Base-by-base conservation (phyloP, 2,113 vertebrate species). In the Pardalotus punctatus region DNA sequence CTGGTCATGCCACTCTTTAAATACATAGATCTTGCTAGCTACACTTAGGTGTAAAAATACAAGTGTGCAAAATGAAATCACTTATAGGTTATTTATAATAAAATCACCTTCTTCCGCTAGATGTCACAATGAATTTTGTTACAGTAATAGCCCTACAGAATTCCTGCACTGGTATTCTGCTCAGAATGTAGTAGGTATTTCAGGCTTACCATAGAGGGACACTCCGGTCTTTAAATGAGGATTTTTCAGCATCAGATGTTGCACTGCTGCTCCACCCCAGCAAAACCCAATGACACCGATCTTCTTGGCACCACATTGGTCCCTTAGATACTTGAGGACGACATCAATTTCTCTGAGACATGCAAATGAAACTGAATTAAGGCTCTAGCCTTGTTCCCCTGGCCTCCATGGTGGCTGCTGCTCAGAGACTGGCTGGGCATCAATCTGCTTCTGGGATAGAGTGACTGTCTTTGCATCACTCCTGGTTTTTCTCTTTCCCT, bases 281-380 rank as follows among this genome's bases (percentile, higher is more conserved):
- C 99, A 99, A 97, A 99, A 99, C 23, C 99, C 99, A 89, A 99
- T 95, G 3, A 96, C 96, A n/a, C 98, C 99, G 2, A 99, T 94
- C 43, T 79, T 97, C 92, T 97, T 98, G 5, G 88, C 98, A 3
- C 97, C 97, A 38, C 98, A 99, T 16, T 98, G 97, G 31, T 98
- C 96, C 61, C 97, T 99, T 87, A 99, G 97, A 80, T 98, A 99
- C 93, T 88, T 98, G 93, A 99, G 38, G 72, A 98, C 72, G 1
- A 94, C 98, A 60, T 98, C 98, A 3, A 98, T 91, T 94, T 99
- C 99, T 91, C 99, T 99, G 70, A 79, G 45, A 94, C 19, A 80
- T 15, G 28, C 16, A 92, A 95, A 95, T 16, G 67, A 88, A 83
- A 80, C 42, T 21, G 8, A 84, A 60, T 53, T 64, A 69, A 53